phyloP scores from a whole-genome alignment of 2,888 invertebrate genomes.

The Campoplex capitator region DNA sequence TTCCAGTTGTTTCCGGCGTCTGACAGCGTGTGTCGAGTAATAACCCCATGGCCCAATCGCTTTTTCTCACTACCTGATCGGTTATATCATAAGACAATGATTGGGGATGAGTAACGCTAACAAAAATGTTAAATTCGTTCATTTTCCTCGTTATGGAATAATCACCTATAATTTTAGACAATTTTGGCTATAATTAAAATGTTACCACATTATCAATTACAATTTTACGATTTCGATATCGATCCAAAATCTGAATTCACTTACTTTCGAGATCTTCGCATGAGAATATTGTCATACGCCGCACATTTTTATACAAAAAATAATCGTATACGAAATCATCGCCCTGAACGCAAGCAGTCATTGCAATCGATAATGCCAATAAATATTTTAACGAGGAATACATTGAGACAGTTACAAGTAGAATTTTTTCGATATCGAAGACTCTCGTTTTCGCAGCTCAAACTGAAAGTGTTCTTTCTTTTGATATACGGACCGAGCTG shows the following conservation, averaged over 20 bases:
- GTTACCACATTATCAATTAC: not conserved
- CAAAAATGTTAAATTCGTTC: constrained; percentile 72
- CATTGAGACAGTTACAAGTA: constrained; percentile 11
- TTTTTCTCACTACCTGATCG: constrained; percentile 69
- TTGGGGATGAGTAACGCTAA: constrained; percentile 69
- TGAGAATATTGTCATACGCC: constrained; percentile 55
- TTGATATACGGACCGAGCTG: not conserved
- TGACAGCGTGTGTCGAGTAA: constrained; percentile 76
- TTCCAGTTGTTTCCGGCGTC: constrained; percentile 54
- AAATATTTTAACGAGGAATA: constrained; percentile 20
- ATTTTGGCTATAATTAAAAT: constrained; percentile 43
- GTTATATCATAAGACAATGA: constrained; percentile 64
- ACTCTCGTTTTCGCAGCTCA: not conserved
- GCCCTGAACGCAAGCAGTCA: not conserved
- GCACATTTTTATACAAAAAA: constrained; percentile 49
- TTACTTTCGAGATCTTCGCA: constrained; percentile 54
- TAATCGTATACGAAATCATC: constrained; percentile 55
- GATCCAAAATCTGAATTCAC: not conserved
- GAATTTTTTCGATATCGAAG: not conserved
- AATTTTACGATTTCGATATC: not conserved
- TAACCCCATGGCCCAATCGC: constrained; percentile 72
- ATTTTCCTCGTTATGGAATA: constrained; percentile 72
- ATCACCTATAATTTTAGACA: constrained; percentile 65
- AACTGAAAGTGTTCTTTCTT: not conserved
- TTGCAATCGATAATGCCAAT: constrained; percentile 2